Conservation (phyloP, 2,113 vertebrate species). For the Cygnus atratus region DNA sequence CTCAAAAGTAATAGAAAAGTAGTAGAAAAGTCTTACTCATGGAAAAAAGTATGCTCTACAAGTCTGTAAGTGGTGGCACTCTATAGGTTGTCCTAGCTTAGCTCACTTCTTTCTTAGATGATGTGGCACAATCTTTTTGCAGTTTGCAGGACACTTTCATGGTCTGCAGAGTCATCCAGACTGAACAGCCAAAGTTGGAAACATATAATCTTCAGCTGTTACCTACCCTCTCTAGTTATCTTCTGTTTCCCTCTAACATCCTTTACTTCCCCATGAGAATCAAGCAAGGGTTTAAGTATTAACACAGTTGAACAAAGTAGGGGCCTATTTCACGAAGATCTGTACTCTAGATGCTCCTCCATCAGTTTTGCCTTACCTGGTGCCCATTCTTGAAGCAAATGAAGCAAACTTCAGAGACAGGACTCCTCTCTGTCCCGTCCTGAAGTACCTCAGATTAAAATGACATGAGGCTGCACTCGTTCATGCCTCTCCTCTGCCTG, state of each 20-base stretch:
- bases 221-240: accelerated
- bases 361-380: not conserved
- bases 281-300: not conserved
- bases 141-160: not conserved
- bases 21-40: not conserved
- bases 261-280: not conserved
- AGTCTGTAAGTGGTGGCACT: not conserved
- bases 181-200: not conserved
- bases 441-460: not conserved
- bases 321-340: not conserved
- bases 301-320: not conserved
- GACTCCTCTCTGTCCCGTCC: accelerated
- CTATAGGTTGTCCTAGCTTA: not conserved
- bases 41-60: accelerated
- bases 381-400: not conserved
- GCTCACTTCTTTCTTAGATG: not conserved
- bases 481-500: not conserved
- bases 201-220: not conserved
- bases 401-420: not conserved
- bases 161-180: not conserved
- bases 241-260: not conserved
- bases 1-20: not conserved
- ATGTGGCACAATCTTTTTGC: accelerated
- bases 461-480: not conserved
- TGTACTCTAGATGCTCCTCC: not conserved